Base-by-base conservation (phyloP, 2,888 invertebrate genomes). In the Drosophila stalkeri region DNA sequence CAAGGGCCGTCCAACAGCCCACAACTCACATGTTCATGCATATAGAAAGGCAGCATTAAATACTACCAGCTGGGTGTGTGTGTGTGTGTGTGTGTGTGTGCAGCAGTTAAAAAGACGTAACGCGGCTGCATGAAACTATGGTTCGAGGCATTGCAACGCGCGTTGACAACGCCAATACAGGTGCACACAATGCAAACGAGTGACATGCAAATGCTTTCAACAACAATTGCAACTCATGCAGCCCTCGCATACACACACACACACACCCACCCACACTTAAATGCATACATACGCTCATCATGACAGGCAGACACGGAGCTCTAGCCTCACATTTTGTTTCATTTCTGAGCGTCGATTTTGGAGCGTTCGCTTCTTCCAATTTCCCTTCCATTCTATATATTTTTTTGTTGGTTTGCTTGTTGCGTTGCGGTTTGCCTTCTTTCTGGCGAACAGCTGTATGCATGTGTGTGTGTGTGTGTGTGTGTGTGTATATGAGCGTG, bases 131-230 rank as follows among this genome's bases (percentile, higher is more conserved):
- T 35, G 37, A 20, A 11, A n/a, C 14, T 20, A 11, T 11, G 41
- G 49, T 16, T 39, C 39, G 57, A 39, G 63, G 67, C 62, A 47
- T 6, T 18, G 47, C 39, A 49, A 4, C 41, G 60, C 71, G 65
- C 75, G 70, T 74, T 81, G 89, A 82, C 85, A 85, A 84, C 73
- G 80, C 87, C 89, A 89, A 89, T 89, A 77, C 85, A 85, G 85
- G 85, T 85, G 85, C 68, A 66, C 87, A 75, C 80, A 84, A 81
- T 86, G 81, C 83, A 79, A 82, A 81, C 83, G 90, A 85, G 83
- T 87, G 87, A 88, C 88, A 90, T 90, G 88, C 90, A 88, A 88
- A 90, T 88, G 88, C 88, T 89, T 89, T 88, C 88, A 88, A 81
- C 90, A 86, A 88, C 86, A 88, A 88, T 81, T 87, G 87, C 87